Evolutionary conservation across 2,888 invertebrate genomes (phyloP).

Genomic region (Kryphioiulus occultus): DNA sequence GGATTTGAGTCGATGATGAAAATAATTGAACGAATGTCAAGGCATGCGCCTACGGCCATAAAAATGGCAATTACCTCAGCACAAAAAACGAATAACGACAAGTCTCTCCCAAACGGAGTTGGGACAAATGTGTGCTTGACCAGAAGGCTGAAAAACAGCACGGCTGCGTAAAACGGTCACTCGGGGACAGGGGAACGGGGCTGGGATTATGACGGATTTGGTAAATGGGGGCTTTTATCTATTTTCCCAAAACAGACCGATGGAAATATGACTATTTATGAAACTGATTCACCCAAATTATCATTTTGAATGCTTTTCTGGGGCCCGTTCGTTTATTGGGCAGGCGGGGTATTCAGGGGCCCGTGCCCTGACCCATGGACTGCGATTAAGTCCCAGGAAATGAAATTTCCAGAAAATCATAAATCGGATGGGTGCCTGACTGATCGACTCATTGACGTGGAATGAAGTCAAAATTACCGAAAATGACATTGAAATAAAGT

Average conservation of each 20-base stretch:
- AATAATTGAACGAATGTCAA: background rate
- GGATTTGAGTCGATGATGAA: background rate
- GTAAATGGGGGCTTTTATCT: background rate
- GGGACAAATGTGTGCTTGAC: background rate
- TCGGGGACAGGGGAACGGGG: background rate
- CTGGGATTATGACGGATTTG: background rate
- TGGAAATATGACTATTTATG: slow-evolving; percentile 31
- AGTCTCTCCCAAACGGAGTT: background rate
- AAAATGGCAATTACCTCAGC: background rate
- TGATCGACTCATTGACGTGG: too few relatives aligned
- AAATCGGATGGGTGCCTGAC: background rate
- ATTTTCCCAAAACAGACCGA: background rate
- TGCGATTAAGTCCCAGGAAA: background rate
- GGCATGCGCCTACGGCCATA: background rate
- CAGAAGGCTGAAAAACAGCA: background rate
- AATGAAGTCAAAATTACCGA: too few relatives aligned
- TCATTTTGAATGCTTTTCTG: slow-evolving; percentile 27
- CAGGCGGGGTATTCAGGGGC: background rate
- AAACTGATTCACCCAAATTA: slow-evolving; percentile 14
- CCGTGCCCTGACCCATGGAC: background rate
- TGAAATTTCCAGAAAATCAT: background rate
- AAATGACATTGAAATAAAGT: too few relatives aligned
- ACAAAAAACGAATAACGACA: background rate
- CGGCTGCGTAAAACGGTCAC: background rate
- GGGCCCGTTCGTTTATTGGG: background rate